phyloP scores from a whole-genome alignment of 2,113 vertebrate species.

The Aptenodytes patagonicus region DNA sequence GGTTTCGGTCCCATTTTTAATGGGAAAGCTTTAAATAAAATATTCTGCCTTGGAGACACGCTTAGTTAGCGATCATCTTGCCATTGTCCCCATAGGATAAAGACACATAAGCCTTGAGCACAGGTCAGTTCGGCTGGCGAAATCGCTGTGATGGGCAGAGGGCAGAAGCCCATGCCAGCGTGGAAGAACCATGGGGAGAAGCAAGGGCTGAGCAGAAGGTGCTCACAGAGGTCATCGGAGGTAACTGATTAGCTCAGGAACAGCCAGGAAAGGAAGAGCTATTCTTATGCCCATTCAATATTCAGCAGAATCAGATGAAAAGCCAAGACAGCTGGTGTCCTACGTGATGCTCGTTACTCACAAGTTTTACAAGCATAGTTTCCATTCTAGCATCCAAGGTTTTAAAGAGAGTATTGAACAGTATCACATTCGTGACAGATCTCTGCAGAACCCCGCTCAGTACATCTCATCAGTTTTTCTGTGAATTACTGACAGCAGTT shows the following conservation, averaged over 20 bases:
- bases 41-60: background rate
- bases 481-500: background rate
- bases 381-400: background rate
- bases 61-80: background rate
- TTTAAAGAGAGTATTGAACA: background rate
- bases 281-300: slow-evolving; percentile 47
- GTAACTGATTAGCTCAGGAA: slow-evolving; percentile 23
- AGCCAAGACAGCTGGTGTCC: slow-evolving; percentile 36
- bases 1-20: background rate
- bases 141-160: background rate
- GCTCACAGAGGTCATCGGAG: background rate
- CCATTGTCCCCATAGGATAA: background rate
- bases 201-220: background rate
- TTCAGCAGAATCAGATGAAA: slow-evolving; percentile 39
- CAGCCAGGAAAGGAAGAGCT: slow-evolving; percentile 12
- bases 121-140: background rate
- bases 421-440: background rate
- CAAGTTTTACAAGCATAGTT: slow-evolving; percentile 22
- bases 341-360: background rate
- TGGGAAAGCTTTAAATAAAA: background rate
- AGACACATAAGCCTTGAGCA: background rate
- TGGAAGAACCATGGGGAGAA: background rate
- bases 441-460: background rate
- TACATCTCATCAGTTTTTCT: background rate
- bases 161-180: background rate